A percentile compares a stretch with the other conserved stretches of the same genome.
Evolutionary conservation across 2,888 invertebrate genomes (phyloP).

Genomic region (Icerya purchasi): DNA sequence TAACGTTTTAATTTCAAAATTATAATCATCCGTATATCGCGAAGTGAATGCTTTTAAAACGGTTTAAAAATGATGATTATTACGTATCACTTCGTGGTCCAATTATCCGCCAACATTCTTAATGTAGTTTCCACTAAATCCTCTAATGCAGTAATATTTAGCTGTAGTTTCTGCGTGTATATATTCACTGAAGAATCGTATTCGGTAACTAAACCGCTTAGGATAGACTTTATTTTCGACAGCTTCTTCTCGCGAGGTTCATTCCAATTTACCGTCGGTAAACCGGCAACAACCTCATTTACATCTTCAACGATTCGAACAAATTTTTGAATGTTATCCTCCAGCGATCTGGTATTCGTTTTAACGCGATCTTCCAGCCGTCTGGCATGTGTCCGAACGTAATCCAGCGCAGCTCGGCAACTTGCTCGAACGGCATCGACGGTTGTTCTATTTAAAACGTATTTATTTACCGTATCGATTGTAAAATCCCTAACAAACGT

Average conservation of each 20-base stretch:
- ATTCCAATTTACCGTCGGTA: background rate
- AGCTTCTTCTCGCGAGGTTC: background rate
- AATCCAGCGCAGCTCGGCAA: background rate
- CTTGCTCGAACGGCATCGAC: background rate
- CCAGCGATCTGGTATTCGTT: background rate
- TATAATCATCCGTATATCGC: no score
- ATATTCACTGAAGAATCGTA: background rate
- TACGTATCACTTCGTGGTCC: no score
- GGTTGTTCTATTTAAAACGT: background rate
- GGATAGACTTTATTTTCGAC: background rate
- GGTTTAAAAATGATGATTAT: no score
- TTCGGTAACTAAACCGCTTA: background rate
- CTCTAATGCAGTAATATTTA: background rate
- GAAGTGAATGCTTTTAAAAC: no score
- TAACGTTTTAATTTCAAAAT: no score
- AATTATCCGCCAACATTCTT: background rate
- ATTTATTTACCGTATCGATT: background rate
- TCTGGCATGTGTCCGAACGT: background rate
- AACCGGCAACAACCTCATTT: background rate
- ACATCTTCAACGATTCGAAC: background rate
- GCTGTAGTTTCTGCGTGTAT: background rate
- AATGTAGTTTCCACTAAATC: background rate
- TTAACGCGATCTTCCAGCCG: background rate
- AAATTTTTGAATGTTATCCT: background rate
- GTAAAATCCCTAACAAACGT: background rate